phyloP scores from a whole-genome alignment of 2,888 invertebrate species.

The Atherix ibis region DNA sequence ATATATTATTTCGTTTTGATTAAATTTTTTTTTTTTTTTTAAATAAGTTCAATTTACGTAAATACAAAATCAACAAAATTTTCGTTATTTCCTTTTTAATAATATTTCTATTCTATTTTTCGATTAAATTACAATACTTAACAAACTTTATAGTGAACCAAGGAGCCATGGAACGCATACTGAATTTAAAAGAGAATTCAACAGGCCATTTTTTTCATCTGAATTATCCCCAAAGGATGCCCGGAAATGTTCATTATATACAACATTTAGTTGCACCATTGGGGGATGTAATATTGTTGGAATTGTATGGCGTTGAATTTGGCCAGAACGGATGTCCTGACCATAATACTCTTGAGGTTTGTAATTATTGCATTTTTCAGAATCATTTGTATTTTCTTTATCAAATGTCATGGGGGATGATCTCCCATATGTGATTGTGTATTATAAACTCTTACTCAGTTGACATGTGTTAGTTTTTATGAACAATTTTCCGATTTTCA shows the following conservation, averaged over 20 bases:
- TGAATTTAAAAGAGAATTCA: constrained; percentile 32
- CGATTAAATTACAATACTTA: no score
- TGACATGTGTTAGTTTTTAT: no score
- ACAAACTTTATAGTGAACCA: constrained; percentile 26
- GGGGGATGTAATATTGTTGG: constrained; percentile 36
- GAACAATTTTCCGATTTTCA: no score
- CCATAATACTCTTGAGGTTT: constrained; percentile 38
- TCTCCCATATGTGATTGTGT: no score
- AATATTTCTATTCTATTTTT: background rate
- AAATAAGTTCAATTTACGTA: background rate
- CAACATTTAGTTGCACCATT: constrained; percentile 42
- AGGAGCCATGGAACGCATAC: constrained; percentile 31
- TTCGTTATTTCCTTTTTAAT: background rate
- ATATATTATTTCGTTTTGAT: background rate
- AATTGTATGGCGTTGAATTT: constrained; percentile 34
- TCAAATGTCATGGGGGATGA: no score
- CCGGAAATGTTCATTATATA: constrained; percentile 36
- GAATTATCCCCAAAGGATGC: constrained; percentile 41
- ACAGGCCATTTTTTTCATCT: constrained; percentile 38
- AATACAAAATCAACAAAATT: background rate
- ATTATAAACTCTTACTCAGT: no score
- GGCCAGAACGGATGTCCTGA: constrained; percentile 34
- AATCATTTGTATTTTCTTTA: no score
- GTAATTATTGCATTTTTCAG: no score
- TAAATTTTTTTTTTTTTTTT: constrained; percentile 7